Conservation (phyloP, 2,888 invertebrate genomes). For the Amphimallon solstitiale region DNA sequence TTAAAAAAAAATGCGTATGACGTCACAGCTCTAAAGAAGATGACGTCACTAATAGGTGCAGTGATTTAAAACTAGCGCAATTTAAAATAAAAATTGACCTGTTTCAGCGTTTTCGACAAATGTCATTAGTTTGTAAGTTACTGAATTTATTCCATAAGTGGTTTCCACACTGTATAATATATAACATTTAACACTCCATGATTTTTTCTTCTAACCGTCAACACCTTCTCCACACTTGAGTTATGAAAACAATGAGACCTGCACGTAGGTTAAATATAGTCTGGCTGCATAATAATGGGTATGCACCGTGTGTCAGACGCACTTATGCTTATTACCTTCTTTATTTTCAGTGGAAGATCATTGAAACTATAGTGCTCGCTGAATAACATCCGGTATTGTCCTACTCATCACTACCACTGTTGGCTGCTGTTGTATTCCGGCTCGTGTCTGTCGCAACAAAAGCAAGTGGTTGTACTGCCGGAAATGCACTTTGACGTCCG, state of each 20-base stretch:
- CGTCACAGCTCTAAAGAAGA: too few relatives aligned
- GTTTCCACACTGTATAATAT: too few relatives aligned
- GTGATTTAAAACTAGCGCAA: too few relatives aligned
- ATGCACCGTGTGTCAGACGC: conserved; percentile 19
- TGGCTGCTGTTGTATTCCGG: neutral
- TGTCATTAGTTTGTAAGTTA: too few relatives aligned
- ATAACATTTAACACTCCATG: neutral
- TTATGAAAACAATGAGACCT: conserved; percentile 22
- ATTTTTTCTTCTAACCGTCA: neutral
- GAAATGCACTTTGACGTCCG: conserved; percentile 14
- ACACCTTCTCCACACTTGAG: neutral
- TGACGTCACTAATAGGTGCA: too few relatives aligned
- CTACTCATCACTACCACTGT: neutral
- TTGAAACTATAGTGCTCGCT: conserved; percentile 1
- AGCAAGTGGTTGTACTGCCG: conserved; percentile 21
- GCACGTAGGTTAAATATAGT: conserved; percentile 4
- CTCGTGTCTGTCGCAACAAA: conserved; percentile 4
- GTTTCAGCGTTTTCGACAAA: too few relatives aligned
- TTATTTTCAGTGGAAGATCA: conserved; percentile 23
- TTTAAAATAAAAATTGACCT: too few relatives aligned
- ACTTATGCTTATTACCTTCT: conserved; percentile 28
- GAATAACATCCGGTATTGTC: conserved; percentile 4
- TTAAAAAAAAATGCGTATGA: too few relatives aligned
- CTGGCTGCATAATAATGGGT: conserved; percentile 16
- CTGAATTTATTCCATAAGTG: too few relatives aligned